Conservation (phyloP, 1,140 invertebrate species). For the Eciton burchellii region DNA sequence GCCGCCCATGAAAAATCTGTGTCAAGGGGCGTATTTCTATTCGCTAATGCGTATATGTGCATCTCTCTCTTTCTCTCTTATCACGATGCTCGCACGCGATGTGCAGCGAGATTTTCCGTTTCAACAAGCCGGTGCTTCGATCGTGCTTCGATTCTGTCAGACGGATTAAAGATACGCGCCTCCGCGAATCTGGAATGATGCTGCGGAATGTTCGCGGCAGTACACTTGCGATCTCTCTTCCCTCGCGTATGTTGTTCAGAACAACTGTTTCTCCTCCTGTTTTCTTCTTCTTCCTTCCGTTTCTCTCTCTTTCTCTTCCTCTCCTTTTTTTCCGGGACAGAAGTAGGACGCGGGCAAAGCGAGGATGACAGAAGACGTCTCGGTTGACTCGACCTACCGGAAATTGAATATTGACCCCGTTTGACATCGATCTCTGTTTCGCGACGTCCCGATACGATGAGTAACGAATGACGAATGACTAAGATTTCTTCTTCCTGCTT, state of each 20-base stretch:
- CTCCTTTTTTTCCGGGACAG: slow-evolving; percentile 1
- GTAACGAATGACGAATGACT: slow-evolving; percentile 69
- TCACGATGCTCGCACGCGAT: slow-evolving; percentile 19
- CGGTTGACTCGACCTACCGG: slow-evolving; percentile 64
- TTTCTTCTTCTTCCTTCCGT: too few species aligned
- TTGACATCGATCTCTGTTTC: slow-evolving; percentile 71
- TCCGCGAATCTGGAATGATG: too few species aligned
- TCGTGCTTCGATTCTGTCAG: too few species aligned
- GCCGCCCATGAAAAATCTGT: slow-evolving; percentile 55
- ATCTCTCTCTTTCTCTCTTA: too few species aligned
- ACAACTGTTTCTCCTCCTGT: too few species aligned
- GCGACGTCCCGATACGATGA: slow-evolving; percentile 22
- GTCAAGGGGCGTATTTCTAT: slow-evolving; percentile 66
- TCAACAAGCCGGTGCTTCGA: too few species aligned
- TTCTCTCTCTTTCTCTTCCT: too few species aligned
- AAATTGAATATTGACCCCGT: slow-evolving; percentile 77
- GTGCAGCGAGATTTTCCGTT: too few species aligned
- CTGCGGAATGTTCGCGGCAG: too few species aligned
- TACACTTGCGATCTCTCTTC: not conserved
- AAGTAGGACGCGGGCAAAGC: not conserved
- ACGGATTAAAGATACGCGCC: too few species aligned
- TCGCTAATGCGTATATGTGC: not conserved
- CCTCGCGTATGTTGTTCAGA: not conserved
- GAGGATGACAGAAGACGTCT: not conserved
- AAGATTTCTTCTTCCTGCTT: slow-evolving; percentile 72